These are phyloP conservation scores for Eledone cirrhosa DNA, from an alignment of 2,888 invertebrate species.

Conservation along the genomic window DNA sequence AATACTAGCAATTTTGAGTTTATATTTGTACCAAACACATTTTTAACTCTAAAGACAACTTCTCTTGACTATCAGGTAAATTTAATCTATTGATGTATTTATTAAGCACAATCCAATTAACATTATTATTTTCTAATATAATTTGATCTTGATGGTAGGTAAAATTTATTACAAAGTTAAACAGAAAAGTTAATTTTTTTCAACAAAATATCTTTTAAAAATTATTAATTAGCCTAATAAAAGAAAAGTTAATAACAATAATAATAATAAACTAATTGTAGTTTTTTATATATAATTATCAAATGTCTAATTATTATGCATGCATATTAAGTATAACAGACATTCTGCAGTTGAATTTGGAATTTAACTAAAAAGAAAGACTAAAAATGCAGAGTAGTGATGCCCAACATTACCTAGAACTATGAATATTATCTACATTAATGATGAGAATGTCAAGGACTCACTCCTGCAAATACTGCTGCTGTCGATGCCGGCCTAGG, in stretches of 20 bases:
- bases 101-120: too few species aligned
- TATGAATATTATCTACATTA: constrained; percentile 26
- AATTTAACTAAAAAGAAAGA: background rate
- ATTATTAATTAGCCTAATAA: background rate
- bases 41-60: too few species aligned
- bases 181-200: background rate
- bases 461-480: constrained; percentile 29
- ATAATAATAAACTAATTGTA: background rate
- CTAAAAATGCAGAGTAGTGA: constrained; percentile 4
- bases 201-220: background rate
- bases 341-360: background rate
- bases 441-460: constrained; percentile 28
- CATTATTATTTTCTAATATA: too few species aligned
- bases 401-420: constrained; percentile 23
- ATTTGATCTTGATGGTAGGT: background rate
- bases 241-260: too few species aligned
- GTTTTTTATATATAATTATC: background rate
- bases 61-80: too few species aligned
- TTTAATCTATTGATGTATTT: too few species aligned
- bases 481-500: constrained; percentile 33
- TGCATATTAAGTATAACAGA: background rate
- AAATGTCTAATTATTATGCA: background rate
- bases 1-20: too few species aligned
- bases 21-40: too few species aligned
- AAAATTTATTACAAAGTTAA: background rate